Base-by-base conservation (phyloP, 2,113 vertebrate species). In the Ploceus nigricollis region DNA sequence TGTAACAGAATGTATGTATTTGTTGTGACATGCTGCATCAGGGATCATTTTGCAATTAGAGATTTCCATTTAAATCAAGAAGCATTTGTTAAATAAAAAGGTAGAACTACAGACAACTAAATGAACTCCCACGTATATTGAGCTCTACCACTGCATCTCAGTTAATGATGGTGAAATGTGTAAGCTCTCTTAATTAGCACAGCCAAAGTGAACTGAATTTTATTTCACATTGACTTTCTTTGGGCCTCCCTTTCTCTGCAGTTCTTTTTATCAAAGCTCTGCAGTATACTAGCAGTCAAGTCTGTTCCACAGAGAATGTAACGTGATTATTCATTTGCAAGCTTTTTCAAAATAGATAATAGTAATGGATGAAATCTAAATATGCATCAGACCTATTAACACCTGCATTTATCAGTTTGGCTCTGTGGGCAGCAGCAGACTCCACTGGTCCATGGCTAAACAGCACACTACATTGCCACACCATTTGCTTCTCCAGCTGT, bases 401-500 rank as follows among this genome's bases (percentile, higher is more conserved):
- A 63, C 54, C 42, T 24, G 8, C 5, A 10, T 69, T 58, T 15
- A 50, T 73, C 50, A 30, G 17, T 63, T 19, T 73, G 68, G 42
- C 72, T 57, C 75, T 44, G 16, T 3, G 65, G 57, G 31, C 10
- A 7, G 53, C 57, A 63, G 69, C 78, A 82, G 56, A n/a, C 35
- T 75, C 39, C 51, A 39, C 33, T 83, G 0, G 4, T 44, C 66
- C 61, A 18, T 33, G 39, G 68, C 56, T 64, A 4, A 61, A 25
- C 35, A 60, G 47, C 2, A 6, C 77, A 64, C 56, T 61, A 22
- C 73, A 39, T 2, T 82, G 39, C 60, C 84, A 84, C 65, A 30
- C 44, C 93, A 87, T 82, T 96, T 93, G 87, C 51, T 79, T 40
- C 84, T 76, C 53, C 81, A 89, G 78, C 92, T 95, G 87, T n/a